Base-by-base conservation (phyloP, 1,140 invertebrate species). In the Drosophila biarmipes region DNA sequence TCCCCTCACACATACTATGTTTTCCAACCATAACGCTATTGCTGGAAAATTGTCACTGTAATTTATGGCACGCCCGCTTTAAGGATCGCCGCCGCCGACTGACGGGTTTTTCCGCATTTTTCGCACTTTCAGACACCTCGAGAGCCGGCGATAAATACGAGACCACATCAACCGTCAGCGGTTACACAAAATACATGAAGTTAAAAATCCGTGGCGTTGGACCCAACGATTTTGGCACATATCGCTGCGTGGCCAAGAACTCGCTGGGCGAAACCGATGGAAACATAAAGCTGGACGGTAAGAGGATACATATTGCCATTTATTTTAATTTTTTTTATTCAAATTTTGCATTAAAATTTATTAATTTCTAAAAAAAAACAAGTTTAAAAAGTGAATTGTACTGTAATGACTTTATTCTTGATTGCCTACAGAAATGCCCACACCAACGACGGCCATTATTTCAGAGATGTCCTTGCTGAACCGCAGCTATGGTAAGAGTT, bases 191-290 rank as follows among this genome's bases (percentile, higher is more conserved):
- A 86, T 96, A 96, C 93, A 97, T 98, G 97, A 96, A 95, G 93
- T 94, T 98, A 75, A 97, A 96, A 92, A 97, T 98, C 87, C 94
- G 95, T 49, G 95, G 95, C 91, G 95, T 97, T 40, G 95, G 95
- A 17, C 93, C 93, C 57, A 94, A 94, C 72, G 97, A 98, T 92
- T 98, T 97, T 92, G 97, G 96, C 45, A 96, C 96, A 8, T 98
- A 97, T 93, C 96, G 96, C 91, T 99, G 98, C 91, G 96, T 98
- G 27, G 98, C 98, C 8, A 98, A 98, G 92, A 99, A 99, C 93
- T 97, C 96, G 15, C 94, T 99, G 8, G 98, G 98, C 37, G 96
- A 96, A 89, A 98, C 98, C 11, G 97, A 98, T 91, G 97, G 97
- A 15, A 95, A 96, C 45, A 98, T 99, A 91, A 96, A 97, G 92